Evolutionary conservation across 35 echinoderm and acorn worm species (phyloP).

Genomic region (Anneissia japonica): DNA sequence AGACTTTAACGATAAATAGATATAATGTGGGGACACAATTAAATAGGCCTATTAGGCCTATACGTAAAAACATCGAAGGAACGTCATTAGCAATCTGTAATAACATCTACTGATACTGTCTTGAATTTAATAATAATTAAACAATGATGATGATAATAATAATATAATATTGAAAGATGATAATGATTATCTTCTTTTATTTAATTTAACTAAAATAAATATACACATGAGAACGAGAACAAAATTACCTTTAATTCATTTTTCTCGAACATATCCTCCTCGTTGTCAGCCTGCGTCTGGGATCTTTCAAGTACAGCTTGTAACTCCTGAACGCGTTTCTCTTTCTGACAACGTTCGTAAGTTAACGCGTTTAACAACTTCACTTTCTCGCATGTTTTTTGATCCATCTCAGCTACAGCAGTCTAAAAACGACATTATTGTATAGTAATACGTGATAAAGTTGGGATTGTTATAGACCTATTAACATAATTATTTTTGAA

Average conservation of each 20-base stretch:
- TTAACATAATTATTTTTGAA: too few species aligned
- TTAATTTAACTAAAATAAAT: neutral
- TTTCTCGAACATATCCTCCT: conserved; percentile 50
- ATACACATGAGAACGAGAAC: neutral
- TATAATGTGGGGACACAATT: neutral
- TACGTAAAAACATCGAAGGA: too few species aligned
- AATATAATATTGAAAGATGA: too few species aligned
- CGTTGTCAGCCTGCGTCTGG: conserved; percentile 38
- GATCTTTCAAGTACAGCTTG: conserved; percentile 24
- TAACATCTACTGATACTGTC: too few species aligned
- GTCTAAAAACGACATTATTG: too few species aligned
- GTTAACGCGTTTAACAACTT: conserved; percentile 73
- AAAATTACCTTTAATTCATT: conserved; percentile 58
- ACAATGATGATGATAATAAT: too few species aligned
- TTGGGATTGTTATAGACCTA: too few species aligned
- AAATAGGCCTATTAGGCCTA: neutral
- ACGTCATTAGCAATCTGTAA: too few species aligned
- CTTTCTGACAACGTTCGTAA: conserved; percentile 52
- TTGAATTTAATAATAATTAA: too few species aligned
- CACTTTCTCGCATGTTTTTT: conserved; percentile 77
- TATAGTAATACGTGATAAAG: too few species aligned
- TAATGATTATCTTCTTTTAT: too few species aligned
- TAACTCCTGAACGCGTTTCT: conserved; percentile 52
- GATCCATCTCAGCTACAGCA: conserved; percentile 79
- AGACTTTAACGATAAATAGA: conserved; percentile 38